Percentiles rank a stretch among this genome's conserved stretches.
Evolutionary conservation across 2,113 vertebrate species (phyloP).

Genomic region (Microtus montanus): DNA sequence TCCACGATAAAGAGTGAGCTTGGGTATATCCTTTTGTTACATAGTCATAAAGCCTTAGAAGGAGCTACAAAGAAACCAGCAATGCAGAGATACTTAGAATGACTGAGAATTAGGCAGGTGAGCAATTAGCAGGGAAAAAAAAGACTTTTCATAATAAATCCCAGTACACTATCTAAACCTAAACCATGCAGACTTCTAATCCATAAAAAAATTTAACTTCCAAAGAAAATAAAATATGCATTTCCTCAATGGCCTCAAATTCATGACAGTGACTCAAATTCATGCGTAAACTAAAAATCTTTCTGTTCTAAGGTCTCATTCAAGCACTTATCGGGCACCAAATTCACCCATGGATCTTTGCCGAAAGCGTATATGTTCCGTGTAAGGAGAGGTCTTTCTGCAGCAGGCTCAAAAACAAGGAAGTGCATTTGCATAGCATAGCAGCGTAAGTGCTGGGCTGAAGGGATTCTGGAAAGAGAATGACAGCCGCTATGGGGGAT

Average conservation of each 20-base stretch:
- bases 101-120: background rate
- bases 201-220: background rate
- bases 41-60: background rate
- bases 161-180: background rate
- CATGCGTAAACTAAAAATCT: background rate
- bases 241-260: background rate
- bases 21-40: background rate
- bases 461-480: background rate
- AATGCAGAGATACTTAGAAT: background rate
- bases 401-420: background rate
- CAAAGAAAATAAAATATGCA: background rate
- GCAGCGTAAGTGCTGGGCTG: background rate
- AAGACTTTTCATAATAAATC: background rate
- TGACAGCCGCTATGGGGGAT: background rate
- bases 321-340: background rate
- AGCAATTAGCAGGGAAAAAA: background rate
- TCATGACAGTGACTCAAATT: background rate
- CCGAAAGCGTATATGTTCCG: background rate
- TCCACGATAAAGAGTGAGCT: background rate
- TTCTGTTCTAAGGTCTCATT: background rate
- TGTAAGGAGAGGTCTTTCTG: background rate
- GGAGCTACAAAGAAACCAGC: background rate
- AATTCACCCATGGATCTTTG: background rate
- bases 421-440: rapidly evolving
- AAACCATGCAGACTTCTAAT: background rate